Conservation (phyloP, 2,797 vertebrate genomes). For the Macroramphosus scolopax region DNA sequence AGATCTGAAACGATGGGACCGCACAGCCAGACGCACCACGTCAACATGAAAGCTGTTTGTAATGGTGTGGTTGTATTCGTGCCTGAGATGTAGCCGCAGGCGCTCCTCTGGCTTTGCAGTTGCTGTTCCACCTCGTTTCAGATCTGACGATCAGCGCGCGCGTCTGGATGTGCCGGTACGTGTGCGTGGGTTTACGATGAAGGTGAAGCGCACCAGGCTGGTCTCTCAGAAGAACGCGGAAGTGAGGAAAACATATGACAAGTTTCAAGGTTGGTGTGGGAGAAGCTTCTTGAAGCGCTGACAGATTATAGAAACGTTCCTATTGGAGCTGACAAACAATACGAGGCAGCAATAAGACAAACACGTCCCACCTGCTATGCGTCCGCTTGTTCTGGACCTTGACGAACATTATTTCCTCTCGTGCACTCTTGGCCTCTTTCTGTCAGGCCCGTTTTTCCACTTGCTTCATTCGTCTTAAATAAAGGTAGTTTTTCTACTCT, state of each 20-base stretch:
- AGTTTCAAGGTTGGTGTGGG: slow-evolving; percentile 4
- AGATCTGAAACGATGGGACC: slow-evolving; percentile 44
- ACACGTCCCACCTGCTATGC: slow-evolving; percentile 21
- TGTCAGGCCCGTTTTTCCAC: too few relatives aligned
- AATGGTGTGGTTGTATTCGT: slow-evolving; percentile 63
- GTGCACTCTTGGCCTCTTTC: too few relatives aligned
- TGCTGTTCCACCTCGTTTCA: slow-evolving; percentile 67
- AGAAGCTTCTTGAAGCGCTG: slow-evolving; percentile 17
- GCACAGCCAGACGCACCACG: slow-evolving; percentile 42
- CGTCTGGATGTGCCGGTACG: slow-evolving; percentile 10
- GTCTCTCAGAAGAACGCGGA: slow-evolving; percentile 34
- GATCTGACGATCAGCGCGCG: slow-evolving; percentile 50
- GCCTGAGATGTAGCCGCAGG: slow-evolving; percentile 57
- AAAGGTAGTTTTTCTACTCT: too few relatives aligned
- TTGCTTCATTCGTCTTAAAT: too few relatives aligned
- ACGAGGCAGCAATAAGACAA: slow-evolving; percentile 36
- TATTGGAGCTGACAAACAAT: slow-evolving; percentile 44
- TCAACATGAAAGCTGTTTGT: slow-evolving; percentile 65
- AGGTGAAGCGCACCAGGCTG: too few relatives aligned
- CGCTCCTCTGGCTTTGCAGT: slow-evolving; percentile 43
- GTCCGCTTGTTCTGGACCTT: slow-evolving; percentile 58
- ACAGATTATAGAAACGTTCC: slow-evolving; percentile 36
- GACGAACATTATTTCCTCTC: too few relatives aligned
- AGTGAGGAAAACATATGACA: slow-evolving; percentile 32
- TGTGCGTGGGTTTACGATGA: slow-evolving; percentile 31